phyloP scores from a whole-genome alignment of 2,113 vertebrate genomes.

The Phrynocephalus versicolor region DNA sequence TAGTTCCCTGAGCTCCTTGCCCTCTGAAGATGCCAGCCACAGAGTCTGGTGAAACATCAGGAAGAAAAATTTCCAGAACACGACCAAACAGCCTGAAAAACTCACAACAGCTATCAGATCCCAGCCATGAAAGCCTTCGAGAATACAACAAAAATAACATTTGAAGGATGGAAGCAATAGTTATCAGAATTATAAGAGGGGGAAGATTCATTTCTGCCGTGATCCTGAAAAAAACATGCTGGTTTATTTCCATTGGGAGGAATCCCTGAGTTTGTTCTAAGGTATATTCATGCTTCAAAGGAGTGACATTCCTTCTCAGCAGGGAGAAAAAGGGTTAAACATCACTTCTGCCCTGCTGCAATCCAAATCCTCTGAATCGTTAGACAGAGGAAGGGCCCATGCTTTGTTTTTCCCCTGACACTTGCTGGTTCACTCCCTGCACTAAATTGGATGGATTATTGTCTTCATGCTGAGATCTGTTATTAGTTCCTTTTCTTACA shows the following conservation, averaged over 20 bases:
- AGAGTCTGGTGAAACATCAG: no score
- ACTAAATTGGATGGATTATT: conserved; percentile 4
- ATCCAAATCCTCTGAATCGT: background rate
- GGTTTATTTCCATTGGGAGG: background rate
- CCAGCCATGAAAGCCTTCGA: no score
- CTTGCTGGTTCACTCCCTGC: background rate
- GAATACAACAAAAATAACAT: background rate
- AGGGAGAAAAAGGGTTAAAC: background rate
- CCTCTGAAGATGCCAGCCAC: no score
- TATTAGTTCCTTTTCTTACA: conserved; percentile 43
- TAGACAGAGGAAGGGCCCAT: background rate
- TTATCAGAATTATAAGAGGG: background rate
- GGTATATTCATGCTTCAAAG: background rate
- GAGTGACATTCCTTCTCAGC: background rate
- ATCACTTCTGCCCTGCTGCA: no score
- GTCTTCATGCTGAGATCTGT: background rate
- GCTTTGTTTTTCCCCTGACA: background rate
- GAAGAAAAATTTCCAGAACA: no score
- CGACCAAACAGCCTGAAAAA: no score
- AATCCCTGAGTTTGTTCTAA: background rate
- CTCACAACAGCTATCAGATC: no score
- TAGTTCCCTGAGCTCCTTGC: no score
- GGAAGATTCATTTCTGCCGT: no score
- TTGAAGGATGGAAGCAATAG: background rate
- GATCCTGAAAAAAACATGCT: background rate